Evolutionary conservation across 2,113 vertebrate species (phyloP).

Genomic region (Phycodurus eques): DNA sequence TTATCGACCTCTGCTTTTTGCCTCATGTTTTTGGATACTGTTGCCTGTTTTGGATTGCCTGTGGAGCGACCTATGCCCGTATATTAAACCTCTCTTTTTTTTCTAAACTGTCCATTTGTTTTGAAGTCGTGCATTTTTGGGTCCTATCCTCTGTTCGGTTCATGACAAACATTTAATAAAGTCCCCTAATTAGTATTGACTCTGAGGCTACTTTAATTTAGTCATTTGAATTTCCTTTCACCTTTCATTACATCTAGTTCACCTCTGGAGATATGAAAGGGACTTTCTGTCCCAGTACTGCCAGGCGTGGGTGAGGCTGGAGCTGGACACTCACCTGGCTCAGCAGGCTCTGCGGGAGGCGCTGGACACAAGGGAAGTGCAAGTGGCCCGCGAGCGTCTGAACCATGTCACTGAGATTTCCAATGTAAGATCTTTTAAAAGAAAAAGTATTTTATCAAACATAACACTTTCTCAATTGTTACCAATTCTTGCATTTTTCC

Average conservation of each 20-base stretch:
- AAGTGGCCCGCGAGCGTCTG: slow-evolving; percentile 66
- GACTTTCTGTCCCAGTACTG: slow-evolving; percentile 74
- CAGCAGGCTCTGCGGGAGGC: slow-evolving; percentile 75
- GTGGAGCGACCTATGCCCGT: too few relatives aligned
- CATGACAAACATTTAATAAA: neutral
- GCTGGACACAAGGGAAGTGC: slow-evolving; percentile 69
- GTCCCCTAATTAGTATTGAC: neutral
- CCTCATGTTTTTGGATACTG: too few relatives aligned
- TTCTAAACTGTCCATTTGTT: too few relatives aligned
- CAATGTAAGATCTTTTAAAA: slow-evolving; percentile 50
- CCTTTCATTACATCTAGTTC: slow-evolving; percentile 48
- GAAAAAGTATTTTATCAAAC: neutral
- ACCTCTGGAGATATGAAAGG: slow-evolving; percentile 72
- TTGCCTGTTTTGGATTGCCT: too few relatives aligned
- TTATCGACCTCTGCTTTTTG: too few relatives aligned
- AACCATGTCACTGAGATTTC: slow-evolving; percentile 62
- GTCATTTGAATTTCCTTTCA: slow-evolving; percentile 12
- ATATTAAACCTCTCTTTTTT: too few relatives aligned
- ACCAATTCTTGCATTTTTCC: neutral
- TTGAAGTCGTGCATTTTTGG: too few relatives aligned
- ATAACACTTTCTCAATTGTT: neutral
- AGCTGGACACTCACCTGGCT: slow-evolving; percentile 73
- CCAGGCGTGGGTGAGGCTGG: slow-evolving; percentile 73
- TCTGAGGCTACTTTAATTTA: slow-evolving; percentile 8
- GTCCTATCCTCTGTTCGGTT: too few relatives aligned